phyloP scores from a whole-genome alignment of 2,113 vertebrate species.

The Agelaius tricolor region DNA sequence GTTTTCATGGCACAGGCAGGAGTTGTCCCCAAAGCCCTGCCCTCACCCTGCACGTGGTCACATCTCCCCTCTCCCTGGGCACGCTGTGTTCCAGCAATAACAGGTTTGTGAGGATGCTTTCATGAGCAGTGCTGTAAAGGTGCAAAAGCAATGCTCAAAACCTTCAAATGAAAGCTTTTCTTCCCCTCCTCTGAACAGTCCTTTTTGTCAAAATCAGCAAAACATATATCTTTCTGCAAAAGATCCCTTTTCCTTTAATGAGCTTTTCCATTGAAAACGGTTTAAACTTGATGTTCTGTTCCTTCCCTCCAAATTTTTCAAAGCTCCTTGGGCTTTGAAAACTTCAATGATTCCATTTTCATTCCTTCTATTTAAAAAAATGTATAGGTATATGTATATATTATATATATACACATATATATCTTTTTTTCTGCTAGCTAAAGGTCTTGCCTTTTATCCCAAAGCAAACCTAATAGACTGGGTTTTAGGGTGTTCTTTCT shows the following conservation, averaged over 20 bases:
- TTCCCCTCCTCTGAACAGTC: not conserved
- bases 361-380: not conserved
- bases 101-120: not conserved
- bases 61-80: not conserved
- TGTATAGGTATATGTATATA: not conserved
- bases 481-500: not conserved
- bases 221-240: not conserved
- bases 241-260: not conserved
- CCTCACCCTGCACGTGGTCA: not conserved
- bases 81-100: not conserved
- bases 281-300: not conserved
- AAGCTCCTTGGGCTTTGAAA: not conserved
- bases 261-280: not conserved
- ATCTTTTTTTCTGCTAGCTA: not conserved
- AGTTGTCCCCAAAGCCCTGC: not conserved
- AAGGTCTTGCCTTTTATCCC: not conserved
- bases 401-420: too few species aligned
- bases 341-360: not conserved
- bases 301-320: not conserved
- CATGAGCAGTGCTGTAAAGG: not conserved
- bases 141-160: not conserved
- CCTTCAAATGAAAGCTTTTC: not conserved
- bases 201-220: slow-evolving; percentile 25
- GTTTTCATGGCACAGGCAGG: not conserved
- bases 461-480: not conserved